Percentiles rank a stretch among this genome's conserved stretches.
Evolutionary conservation across 2,888 invertebrate species (phyloP).

Genomic region (Diachrysia chrysitis): DNA sequence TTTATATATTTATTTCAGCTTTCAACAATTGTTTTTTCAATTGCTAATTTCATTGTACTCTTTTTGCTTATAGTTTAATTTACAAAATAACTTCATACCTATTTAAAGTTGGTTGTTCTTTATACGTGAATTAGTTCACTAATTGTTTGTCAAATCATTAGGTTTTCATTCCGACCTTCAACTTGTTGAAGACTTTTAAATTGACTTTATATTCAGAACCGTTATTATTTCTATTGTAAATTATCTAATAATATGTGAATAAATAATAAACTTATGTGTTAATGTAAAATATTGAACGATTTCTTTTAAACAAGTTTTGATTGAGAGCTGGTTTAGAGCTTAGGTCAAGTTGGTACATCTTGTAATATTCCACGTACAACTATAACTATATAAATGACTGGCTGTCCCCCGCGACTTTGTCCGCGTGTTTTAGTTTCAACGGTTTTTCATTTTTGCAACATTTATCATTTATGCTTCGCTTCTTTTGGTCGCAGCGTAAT

Average conservation of each 20-base stretch:
- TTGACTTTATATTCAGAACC: conserved; percentile 53
- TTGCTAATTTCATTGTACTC: background rate
- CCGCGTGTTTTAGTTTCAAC: too few species aligned
- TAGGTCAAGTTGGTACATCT: background rate
- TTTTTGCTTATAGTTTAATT: background rate
- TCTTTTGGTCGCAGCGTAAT: too few species aligned
- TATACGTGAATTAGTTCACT: too few species aligned
- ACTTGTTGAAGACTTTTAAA: conserved; percentile 61
- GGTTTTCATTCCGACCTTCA: conserved; percentile 70
- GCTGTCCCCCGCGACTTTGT: too few species aligned
- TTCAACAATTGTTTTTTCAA: too few species aligned
- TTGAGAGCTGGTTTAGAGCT: background rate
- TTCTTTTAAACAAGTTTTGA: background rate
- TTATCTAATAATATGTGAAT: conserved; percentile 30
- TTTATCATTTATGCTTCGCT: too few species aligned
- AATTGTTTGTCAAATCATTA: conserved; percentile 57
- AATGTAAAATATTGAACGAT: background rate
- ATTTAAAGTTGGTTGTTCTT: conserved; percentile 23
- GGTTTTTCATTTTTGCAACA: too few species aligned
- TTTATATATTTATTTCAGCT: too few species aligned
- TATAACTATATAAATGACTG: too few species aligned
- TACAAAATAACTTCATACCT: conserved; percentile 9
- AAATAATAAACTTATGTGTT: conserved; percentile 1
- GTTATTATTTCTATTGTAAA: conserved; percentile 27
- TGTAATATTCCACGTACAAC: background rate